A percentile compares a stretch with the other conserved stretches of the same genome.
Evolutionary conservation across 2,888 invertebrate genomes (phyloP).

Genomic region (Chironomus tentans): DNA sequence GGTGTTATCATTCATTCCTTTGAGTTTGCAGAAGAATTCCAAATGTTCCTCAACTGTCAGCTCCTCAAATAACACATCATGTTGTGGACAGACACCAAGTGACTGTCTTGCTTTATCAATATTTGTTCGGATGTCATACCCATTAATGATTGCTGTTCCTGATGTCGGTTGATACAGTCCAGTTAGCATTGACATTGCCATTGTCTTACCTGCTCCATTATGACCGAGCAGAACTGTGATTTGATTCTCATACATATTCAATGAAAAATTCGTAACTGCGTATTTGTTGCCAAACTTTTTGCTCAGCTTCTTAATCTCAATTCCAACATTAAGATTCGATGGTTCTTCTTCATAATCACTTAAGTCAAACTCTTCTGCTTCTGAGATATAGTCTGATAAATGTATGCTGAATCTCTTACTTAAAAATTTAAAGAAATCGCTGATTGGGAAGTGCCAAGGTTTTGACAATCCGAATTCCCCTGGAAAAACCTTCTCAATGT

Average conservation of each 20-base stretch:
- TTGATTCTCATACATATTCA: constrained; percentile 81
- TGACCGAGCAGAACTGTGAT: constrained; percentile 65
- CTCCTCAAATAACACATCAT: constrained; percentile 74
- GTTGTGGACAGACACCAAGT: constrained; percentile 76
- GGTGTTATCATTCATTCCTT: constrained; percentile 48
- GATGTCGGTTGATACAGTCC: constrained; percentile 59
- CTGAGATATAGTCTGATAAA: no score
- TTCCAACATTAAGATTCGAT: constrained; percentile 41
- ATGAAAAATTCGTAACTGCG: constrained; percentile 57
- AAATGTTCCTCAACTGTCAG: constrained; percentile 76
- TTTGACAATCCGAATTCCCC: constrained; percentile 77
- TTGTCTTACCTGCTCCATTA: constrained; percentile 72
- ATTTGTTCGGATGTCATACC: constrained; percentile 57
- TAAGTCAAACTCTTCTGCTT: no score
- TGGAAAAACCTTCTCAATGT: constrained; percentile 77
- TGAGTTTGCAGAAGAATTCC: constrained; percentile 68
- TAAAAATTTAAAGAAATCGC: no score
- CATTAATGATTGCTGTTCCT: constrained; percentile 63
- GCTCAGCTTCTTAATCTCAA: constrained; percentile 51
- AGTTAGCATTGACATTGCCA: constrained; percentile 87
- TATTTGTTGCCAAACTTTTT: constrained; percentile 50
- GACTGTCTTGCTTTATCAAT: constrained; percentile 56
- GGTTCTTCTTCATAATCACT: constrained; percentile 43
- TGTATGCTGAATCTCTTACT: not conserved
- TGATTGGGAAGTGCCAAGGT: constrained; percentile 65